A percentile compares a stretch with the other conserved stretches of the same genome.
Evolutionary conservation across 1,140 invertebrate species (phyloP).

Genomic region (Drosophila kurseongensis): DNA sequence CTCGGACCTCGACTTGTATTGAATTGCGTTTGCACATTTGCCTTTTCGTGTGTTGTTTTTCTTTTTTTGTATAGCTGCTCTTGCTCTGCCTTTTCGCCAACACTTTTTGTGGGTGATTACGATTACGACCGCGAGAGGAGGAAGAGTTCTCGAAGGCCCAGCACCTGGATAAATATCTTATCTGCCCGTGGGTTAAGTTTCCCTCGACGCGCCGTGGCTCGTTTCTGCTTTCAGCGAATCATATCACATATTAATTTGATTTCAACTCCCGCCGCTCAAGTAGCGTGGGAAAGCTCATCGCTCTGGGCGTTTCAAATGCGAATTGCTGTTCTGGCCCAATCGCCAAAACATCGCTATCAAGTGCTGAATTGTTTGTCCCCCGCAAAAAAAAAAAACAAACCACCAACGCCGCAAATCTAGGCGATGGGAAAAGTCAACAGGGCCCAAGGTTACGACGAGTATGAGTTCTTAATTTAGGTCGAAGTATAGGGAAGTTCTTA

Average conservation of each 20-base stretch:
- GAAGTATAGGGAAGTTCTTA: neutral
- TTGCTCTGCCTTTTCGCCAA: constrained; percentile 60
- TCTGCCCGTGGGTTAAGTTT: constrained; percentile 53
- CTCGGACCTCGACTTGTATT: constrained; percentile 52
- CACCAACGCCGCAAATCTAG: constrained; percentile 48
- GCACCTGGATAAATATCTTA: constrained; percentile 83
- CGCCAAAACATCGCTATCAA: constrained; percentile 57
- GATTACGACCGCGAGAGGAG: constrained; percentile 34
- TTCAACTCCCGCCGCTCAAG: constrained; percentile 54
- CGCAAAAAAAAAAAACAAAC: constrained; percentile 17
- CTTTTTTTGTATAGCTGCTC: constrained; percentile 38
- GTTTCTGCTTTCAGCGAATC: constrained; percentile 69
- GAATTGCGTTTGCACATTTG: constrained; percentile 82
- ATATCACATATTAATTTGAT: constrained; percentile 79
- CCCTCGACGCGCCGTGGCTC: constrained; percentile 23
- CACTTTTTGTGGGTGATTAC: constrained; percentile 75
- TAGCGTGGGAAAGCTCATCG: constrained; percentile 70
- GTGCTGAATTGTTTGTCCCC: constrained; percentile 58
- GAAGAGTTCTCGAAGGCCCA: constrained; percentile 25
- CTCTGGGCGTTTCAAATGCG: constrained; percentile 31
- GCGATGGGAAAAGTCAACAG: constrained; percentile 71
- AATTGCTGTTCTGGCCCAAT: constrained; percentile 44
- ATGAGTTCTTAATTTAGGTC: constrained; percentile 14
- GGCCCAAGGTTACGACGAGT: constrained; percentile 19
- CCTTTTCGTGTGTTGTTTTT: constrained; percentile 31